A percentile compares a stretch with the other conserved stretches of the same genome.
These are phyloP conservation scores for Cinclus mexicanus DNA, from an alignment of 2,113 vertebrate genomes.

Conservation along the genomic window DNA sequence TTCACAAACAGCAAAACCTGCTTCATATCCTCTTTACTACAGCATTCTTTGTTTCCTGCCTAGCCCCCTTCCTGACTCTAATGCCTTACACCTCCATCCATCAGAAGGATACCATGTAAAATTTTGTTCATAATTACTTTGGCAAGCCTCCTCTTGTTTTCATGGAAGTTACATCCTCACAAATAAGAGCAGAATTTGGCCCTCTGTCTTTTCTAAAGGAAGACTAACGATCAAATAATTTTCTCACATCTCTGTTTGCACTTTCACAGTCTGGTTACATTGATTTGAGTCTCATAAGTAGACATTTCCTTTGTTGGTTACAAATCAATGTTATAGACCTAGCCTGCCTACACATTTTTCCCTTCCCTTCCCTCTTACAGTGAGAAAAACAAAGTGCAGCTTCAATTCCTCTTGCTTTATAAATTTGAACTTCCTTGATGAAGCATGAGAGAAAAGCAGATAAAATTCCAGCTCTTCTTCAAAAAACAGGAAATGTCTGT, in stretches of 20 bases:
- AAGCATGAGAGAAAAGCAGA: constrained; percentile 34
- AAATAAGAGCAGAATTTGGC: constrained; percentile 31
- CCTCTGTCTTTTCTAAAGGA: constrained; percentile 59
- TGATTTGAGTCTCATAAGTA: constrained; percentile 82
- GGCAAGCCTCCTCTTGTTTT: not conserved
- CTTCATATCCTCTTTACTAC: constrained; percentile 6
- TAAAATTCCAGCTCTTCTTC: constrained; percentile 31
- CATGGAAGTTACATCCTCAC: not conserved
- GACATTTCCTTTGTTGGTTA: constrained; percentile 79
- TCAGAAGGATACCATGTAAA: not conserved
- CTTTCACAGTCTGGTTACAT: constrained; percentile 78
- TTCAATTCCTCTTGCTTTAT: constrained; percentile 50
- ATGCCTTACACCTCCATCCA: not conserved
- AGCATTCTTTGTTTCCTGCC: not conserved
- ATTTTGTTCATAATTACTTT: not conserved
- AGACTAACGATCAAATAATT: constrained; percentile 78
- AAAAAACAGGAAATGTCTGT: constrained; percentile 21
- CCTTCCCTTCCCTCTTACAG: constrained; percentile 1
- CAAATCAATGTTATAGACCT: constrained; percentile 80
- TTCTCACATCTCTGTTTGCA: constrained; percentile 82
- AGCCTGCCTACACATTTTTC: constrained; percentile 57
- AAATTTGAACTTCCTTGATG: constrained; percentile 63
- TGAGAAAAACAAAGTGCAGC: constrained; percentile 51
- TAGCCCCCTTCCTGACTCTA: not conserved
- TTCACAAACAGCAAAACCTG: constrained; percentile 29